These are phyloP conservation scores for Diglossa cyanea DNA, from an alignment of 2,797 vertebrate genomes.

Conservation along the genomic window DNA sequence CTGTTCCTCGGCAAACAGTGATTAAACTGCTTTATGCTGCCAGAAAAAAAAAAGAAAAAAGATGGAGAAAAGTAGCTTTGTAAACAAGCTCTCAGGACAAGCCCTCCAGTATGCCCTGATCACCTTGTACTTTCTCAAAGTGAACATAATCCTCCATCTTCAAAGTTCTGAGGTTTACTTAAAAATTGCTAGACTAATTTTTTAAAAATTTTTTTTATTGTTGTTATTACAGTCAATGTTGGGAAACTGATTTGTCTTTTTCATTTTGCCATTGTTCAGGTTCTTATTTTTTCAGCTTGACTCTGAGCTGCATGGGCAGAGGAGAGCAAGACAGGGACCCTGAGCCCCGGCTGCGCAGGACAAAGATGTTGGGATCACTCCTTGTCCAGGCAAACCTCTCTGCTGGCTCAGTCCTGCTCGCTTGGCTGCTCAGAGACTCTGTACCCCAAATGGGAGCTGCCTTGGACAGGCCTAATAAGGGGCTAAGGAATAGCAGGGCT, in stretches of 20 bases:
- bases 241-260: neutral
- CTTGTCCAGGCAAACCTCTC: neutral
- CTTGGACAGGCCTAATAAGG: neutral
- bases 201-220: rapidly evolving
- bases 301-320: neutral
- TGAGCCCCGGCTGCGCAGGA: neutral
- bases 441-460: neutral
- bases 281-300: neutral
- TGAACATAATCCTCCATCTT: neutral
- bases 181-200: neutral
- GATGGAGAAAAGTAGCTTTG: neutral
- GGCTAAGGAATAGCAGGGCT: neutral
- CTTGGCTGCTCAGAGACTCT: neutral
- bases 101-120: neutral
- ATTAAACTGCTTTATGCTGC: conserved; percentile 58
- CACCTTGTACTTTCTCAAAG: neutral
- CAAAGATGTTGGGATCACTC: neutral
- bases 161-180: neutral
- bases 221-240: neutral
- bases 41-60: neutral
- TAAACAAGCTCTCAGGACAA: conserved; percentile 39
- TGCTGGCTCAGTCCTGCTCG: neutral
- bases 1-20: conserved; percentile 50
- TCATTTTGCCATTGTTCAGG: neutral
- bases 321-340: neutral